Evolutionary conservation across 2,113 vertebrate genomes (phyloP).

Genomic region (Cairina moschata): DNA sequence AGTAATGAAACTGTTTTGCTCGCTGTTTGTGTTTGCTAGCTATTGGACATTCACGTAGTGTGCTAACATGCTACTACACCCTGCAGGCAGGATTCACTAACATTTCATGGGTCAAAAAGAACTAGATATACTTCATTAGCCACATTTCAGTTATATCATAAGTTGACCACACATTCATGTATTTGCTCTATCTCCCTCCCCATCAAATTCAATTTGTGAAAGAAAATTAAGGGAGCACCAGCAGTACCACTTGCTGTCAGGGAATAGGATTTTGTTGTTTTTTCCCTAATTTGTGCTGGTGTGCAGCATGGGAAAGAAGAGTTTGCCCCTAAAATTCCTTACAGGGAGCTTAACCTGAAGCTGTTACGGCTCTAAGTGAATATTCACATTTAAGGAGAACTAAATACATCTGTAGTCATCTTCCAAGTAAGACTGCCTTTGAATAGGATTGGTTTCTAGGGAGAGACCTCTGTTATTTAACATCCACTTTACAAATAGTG

Average conservation of each 20-base stretch:
- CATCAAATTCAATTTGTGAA: not conserved
- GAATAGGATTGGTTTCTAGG: accelerated
- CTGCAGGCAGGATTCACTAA: not conserved
- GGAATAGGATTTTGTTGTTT: not conserved
- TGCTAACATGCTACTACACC: not conserved
- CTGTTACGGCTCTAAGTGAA: not conserved
- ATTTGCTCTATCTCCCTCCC: not conserved
- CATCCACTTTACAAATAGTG: accelerated
- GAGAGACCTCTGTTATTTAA: not conserved
- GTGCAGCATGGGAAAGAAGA: accelerated
- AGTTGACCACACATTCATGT: not conserved
- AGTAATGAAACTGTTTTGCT: slow-evolving; percentile 70
- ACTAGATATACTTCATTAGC: not conserved
- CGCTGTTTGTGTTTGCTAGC: slow-evolving; percentile 30
- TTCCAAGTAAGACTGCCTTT: accelerated
- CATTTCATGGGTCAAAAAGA: not conserved
- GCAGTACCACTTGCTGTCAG: accelerated
- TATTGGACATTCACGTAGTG: not conserved
- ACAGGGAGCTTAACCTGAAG: too few species aligned
- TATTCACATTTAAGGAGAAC: not conserved
- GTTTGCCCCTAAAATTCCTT: not conserved
- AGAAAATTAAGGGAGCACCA: not conserved
- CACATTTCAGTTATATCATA: slow-evolving; percentile 31
- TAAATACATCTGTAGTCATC: not conserved
- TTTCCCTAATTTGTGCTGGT: not conserved